These are phyloP conservation scores for Tinea trinotella DNA, from an alignment of 2,888 invertebrate species.

Conservation along the genomic window DNA sequence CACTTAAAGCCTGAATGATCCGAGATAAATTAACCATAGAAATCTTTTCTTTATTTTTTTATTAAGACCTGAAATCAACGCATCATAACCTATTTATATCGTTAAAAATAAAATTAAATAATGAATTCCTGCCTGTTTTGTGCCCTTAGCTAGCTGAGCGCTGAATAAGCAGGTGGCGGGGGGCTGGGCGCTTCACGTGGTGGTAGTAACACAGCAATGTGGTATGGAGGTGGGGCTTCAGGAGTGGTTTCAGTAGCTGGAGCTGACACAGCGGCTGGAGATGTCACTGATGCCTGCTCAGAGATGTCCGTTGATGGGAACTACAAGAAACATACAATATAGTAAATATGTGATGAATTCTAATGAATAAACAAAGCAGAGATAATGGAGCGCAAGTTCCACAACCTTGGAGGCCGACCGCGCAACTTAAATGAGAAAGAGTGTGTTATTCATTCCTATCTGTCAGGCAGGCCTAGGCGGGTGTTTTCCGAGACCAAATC, in stretches of 20 bases:
- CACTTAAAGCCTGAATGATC: too few species aligned
- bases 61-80: neutral
- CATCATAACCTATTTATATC: constrained; percentile 2
- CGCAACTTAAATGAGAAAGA: too few species aligned
- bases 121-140: constrained; percentile 14
- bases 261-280: constrained; percentile 74
- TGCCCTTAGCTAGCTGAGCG: constrained; percentile 73
- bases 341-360: too few species aligned
- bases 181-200: constrained; percentile 68
- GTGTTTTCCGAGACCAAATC: too few species aligned
- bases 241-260: constrained; percentile 77
- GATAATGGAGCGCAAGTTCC: too few species aligned
- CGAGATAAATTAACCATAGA: neutral
- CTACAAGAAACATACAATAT: neutral
- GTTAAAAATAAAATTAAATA: neutral
- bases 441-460: too few species aligned
- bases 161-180: constrained; percentile 83
- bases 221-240: constrained; percentile 84
- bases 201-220: constrained; percentile 84
- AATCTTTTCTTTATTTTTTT: neutral
- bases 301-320: constrained; percentile 20
- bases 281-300: constrained; percentile 26
- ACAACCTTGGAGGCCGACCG: too few species aligned
- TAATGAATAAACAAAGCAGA: too few species aligned
- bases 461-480: too few species aligned